Conservation (phyloP, 2,888 invertebrate species). For the Teleogryllus oceanicus region DNA sequence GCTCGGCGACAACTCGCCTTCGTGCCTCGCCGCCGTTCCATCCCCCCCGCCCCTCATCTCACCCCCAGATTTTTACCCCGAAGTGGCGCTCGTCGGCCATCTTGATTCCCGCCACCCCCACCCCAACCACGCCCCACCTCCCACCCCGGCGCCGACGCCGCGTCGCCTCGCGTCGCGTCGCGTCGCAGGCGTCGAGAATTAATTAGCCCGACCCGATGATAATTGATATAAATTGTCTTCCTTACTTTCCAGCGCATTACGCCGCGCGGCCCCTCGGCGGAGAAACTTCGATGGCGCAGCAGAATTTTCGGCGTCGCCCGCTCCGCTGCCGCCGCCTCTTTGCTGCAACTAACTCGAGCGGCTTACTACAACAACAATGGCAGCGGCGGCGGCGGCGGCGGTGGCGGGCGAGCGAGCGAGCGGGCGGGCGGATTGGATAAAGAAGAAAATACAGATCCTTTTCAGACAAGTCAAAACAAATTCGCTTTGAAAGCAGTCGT, state of each 20-base stretch:
- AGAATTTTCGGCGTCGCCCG: neutral
- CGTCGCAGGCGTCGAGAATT: conserved; percentile 37
- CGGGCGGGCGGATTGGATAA: neutral
- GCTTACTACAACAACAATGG: neutral
- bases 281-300: conserved; percentile 18
- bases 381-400: conserved; percentile 3
- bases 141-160: too few species aligned
- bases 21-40: too few species aligned
- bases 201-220: conserved; percentile 43
- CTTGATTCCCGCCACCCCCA: neutral
- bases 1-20: too few species aligned
- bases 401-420: neutral
- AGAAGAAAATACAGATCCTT: conserved; percentile 18
- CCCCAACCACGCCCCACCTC: neutral
- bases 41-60: too few species aligned
- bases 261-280: neutral
- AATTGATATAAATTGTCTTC: conserved; percentile 47
- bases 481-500: conserved; percentile 18
- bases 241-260: conserved; percentile 44
- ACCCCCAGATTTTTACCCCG: neutral
- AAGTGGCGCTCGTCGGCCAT: neutral
- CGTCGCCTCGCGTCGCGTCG: neutral
- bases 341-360: conserved; percentile 3
- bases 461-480: conserved; percentile 18
- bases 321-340: neutral